Evolutionary conservation across 2,113 vertebrate genomes (phyloP), one percentile per base, ranked within the genome.

Genomic region (Anarhynchus alexandrinus): DNA sequence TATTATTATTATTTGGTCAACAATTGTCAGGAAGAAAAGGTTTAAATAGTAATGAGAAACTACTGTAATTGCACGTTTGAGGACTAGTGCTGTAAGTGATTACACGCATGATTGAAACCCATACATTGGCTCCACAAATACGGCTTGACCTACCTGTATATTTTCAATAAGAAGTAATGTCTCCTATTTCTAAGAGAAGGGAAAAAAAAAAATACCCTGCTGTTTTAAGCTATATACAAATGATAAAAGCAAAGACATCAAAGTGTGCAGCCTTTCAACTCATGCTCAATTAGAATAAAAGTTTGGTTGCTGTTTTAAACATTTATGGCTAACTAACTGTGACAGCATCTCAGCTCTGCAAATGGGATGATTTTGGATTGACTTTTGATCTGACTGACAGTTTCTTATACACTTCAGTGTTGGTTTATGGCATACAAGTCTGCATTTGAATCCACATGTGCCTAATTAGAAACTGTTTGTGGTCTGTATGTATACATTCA

Each of bases 281-380:
- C 98, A 97, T 98, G 98, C 98, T 98, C 98, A 98, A 99, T 99
- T 99, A 99, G 97, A 98, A 98, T 98, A 98, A 98, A 98, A 98
- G 97, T 98, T 98, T 98, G 98, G 96, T 98, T 81, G 98, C 97
- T 98, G 94, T 98, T 98, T 98, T 98, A 98, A 98, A 99, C 98
- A 98, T 98, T 98, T 98, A 88, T 97, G 97, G 97, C 98, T 98
- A 98, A 98, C 98, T 98, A 96, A 98, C 95, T 98, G 95, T 98
- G 97, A 98, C 97, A 98, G 96, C 96, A 96, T 97, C 96, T 98
- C 94, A 94, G 97, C 97, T 98, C 98, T 97, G 98, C 97, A 98
- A 98, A 97, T 47, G 79, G 97, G 97, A 98, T 98, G 97, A 96
- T 98, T 98, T 98, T 95, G 96, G 98, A 96, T 98, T 98, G 98